A percentile compares a stretch with the other conserved stretches of the same genome.
These are phyloP conservation scores for Platysteira castanea DNA, from an alignment of 2,113 vertebrate genomes.

Conservation along the genomic window DNA sequence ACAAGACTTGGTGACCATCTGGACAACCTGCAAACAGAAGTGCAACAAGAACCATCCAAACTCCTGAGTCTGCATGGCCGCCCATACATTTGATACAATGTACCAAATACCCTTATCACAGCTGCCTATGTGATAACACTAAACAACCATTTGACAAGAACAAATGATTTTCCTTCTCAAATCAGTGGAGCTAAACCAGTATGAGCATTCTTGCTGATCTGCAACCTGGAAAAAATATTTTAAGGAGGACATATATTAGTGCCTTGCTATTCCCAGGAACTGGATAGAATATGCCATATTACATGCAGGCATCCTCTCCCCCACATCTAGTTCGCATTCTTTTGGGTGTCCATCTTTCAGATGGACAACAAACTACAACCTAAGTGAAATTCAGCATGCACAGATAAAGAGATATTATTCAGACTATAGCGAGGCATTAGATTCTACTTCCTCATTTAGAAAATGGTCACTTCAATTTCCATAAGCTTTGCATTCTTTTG, in stretches of 20 bases:
- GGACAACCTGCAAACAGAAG: not conserved
- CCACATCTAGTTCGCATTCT: not conserved
- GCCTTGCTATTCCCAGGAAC: not conserved
- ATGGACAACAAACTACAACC: not conserved
- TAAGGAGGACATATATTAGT: not conserved
- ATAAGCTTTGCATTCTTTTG: rapidly evolving
- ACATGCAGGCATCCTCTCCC: not conserved
- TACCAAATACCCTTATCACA: not conserved
- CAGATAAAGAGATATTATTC: not conserved
- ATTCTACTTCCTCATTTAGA: not conserved
- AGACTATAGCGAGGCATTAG: rapidly evolving
- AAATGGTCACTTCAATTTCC: rapidly evolving
- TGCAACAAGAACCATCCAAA: not conserved
- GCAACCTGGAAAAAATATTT: not conserved
- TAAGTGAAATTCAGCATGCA: not conserved
- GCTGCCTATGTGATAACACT: rapidly evolving
- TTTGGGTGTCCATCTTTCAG: not conserved
- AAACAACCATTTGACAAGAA: not conserved
- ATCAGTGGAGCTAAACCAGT: not conserved
- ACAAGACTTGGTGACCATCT: not conserved
- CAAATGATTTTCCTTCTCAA: not conserved
- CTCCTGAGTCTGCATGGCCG: rapidly evolving
- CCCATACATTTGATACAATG: rapidly evolving
- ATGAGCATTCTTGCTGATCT: not conserved
- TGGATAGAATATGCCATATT: not conserved